Conservation (phyloP, 1,140 invertebrate genomes). For the Drosophila lini region DNA sequence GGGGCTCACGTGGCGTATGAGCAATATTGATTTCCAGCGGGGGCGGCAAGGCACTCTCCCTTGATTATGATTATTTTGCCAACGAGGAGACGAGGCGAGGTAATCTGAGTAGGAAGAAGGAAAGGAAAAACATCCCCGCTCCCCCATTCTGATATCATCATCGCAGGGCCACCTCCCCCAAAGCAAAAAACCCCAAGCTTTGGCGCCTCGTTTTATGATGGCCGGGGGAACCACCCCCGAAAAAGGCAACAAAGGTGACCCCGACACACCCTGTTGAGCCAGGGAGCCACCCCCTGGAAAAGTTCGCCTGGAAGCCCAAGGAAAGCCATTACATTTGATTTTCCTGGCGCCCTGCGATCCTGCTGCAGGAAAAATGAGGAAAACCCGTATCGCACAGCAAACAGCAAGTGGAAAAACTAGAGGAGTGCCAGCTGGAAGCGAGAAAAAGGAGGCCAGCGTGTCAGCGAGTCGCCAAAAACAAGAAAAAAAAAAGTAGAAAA, state of each 20-base stretch:
- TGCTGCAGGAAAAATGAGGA: conserved; percentile 27
- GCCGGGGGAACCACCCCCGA: conserved; percentile 29
- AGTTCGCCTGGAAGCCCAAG: conserved; percentile 28
- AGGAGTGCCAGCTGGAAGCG: conserved; percentile 53
- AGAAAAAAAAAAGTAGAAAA: conserved; percentile 1
- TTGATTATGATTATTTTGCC: conserved; percentile 32
- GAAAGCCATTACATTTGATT: conserved; percentile 37
- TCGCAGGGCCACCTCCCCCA: conserved; percentile 10
- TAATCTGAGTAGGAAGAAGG: conserved; percentile 8
- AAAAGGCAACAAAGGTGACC: conserved; percentile 49
- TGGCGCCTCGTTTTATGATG: conserved; percentile 35
- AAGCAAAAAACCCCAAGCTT: background rate
- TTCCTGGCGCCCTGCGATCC: conserved; percentile 24
- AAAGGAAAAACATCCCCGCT: conserved; percentile 24
- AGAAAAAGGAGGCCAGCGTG: conserved; percentile 76
- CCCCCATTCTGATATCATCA: conserved; percentile 55
- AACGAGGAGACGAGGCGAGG: background rate
- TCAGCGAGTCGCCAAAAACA: conserved; percentile 53
- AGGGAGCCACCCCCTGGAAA: conserved; percentile 32
- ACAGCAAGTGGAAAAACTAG: conserved; percentile 52
- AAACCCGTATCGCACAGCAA: background rate
- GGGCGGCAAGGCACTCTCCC: conserved; percentile 3
- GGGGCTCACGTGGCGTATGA: conserved; percentile 51
- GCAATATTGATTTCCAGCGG: conserved; percentile 50
- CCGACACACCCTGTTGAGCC: conserved; percentile 49